Evolutionary conservation across 1,140 invertebrate species (phyloP), one percentile per base, ranked within the genome.

Genomic region (Triops cancriformis): DNA sequence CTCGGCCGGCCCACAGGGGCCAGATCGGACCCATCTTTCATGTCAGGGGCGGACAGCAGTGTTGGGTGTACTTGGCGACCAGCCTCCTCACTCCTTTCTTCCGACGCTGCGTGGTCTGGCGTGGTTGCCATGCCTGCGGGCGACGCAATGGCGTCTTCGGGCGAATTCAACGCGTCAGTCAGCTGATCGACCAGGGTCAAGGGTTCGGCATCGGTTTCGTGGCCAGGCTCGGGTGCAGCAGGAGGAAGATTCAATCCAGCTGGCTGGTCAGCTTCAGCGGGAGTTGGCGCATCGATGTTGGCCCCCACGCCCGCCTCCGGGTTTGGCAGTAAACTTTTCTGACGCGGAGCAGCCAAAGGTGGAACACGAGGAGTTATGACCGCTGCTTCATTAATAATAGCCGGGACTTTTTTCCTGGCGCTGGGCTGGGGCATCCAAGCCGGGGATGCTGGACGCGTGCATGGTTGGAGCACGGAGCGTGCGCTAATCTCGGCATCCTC

Each of bases 401-500:
- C 18, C 1, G 14, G 51, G 14, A 64, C 23, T 64, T 64, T 64
- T 64, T 64, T 18, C 51, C 10, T 64, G 51, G 51, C 51, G 2
- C 51, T 64, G 14, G 51, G 51, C 18, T 23, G 51, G 51, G 51
- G 51, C 9, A 64, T 37, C 31, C 2, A 23, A n/a, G 51, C 51
- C 23, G 51, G 10, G 18, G 51, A 64, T 18, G 51, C 51, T 64
- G 51, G 51, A 64, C 51, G 51, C 51, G 51, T 64, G 51, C 51
- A 64, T 64, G 10, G 51, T 64, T 64, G 51, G 10, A 14, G 51
- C 18, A n/a, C 18, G 51, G 51, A 64, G 51, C n/a, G 51, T 64
- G 51, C 51, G 51, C 18, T 64, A 64, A 64, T 64, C 51, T 64
- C 51, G 51, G 23, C 51, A 64, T 64, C 51, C 51, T 64, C 51